phyloP scores from a whole-genome alignment of 2,113 vertebrate species.

The Dunckerocampus dactyliophorus region DNA sequence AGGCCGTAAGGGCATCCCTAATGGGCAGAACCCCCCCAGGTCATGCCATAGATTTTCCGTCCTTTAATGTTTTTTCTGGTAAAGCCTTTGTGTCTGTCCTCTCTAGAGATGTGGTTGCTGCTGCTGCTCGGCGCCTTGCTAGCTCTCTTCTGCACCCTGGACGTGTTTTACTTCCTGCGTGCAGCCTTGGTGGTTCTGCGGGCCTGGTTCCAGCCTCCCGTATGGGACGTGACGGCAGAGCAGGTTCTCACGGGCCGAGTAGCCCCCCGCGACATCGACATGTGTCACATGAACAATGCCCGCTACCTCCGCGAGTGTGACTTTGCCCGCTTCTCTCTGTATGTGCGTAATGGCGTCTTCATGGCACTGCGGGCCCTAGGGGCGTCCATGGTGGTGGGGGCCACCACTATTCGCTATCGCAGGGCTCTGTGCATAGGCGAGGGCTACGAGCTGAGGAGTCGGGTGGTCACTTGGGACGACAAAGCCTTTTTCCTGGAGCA shows the following conservation, averaged over 20 bases:
- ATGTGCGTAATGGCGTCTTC: conserved; percentile 79
- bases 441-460: conserved; percentile 74
- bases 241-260: conserved; percentile 72
- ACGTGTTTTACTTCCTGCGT: conserved; percentile 79
- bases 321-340: conserved; percentile 80
- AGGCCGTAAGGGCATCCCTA: too few relatives aligned
- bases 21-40: too few relatives aligned
- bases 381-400: conserved; percentile 73
- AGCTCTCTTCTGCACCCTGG: conserved; percentile 72
- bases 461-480: conserved; percentile 80
- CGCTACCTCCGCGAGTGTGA: conserved; percentile 88
- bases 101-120: conserved; percentile 53
- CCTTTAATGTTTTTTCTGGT: too few relatives aligned
- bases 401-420: conserved; percentile 81
- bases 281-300: conserved; percentile 91
- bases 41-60: too few relatives aligned
- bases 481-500: conserved; percentile 84
- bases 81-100: neutral
- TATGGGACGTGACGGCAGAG: conserved; percentile 78
- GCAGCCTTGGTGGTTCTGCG: conserved; percentile 51
- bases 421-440: conserved; percentile 76
- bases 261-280: conserved; percentile 78
- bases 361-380: conserved; percentile 69
- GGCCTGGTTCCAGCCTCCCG: conserved; percentile 74
- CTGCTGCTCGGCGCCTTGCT: conserved; percentile 55